Evolutionary conservation across 2,797 vertebrate species (phyloP).

Genomic region (Argentina silus): DNA sequence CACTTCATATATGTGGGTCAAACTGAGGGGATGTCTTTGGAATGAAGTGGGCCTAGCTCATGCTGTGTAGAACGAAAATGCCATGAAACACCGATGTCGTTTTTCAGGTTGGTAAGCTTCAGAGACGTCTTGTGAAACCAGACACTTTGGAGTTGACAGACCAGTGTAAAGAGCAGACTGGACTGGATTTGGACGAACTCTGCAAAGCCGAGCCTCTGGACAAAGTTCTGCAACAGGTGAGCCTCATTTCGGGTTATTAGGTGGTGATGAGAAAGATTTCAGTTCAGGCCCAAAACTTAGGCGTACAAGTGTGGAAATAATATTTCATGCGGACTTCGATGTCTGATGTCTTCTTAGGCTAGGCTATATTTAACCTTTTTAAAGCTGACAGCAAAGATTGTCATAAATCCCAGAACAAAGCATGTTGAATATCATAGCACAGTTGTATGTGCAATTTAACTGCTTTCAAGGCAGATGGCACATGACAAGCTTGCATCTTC

Average conservation of each 20-base stretch:
- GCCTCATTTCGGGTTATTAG: constrained; percentile 28
- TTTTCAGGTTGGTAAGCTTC: constrained; percentile 90
- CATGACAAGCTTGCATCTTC: constrained; percentile 39
- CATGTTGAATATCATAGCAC: not conserved
- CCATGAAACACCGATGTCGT: constrained; percentile 65
- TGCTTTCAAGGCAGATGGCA: constrained; percentile 31
- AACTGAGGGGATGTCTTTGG: not conserved
- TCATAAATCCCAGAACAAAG: not conserved
- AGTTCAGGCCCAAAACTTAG: not conserved
- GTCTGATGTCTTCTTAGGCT: not conserved
- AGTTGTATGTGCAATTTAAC: not conserved
- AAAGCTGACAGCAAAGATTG: not conserved
- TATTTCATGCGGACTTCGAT: not conserved
- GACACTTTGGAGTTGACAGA: constrained; percentile 90
- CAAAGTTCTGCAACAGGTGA: constrained; percentile 92
- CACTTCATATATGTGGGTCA: constrained; percentile 40
- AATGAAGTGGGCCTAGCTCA: not conserved
- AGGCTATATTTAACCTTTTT: not conserved
- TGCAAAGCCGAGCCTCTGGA: constrained; percentile 89
- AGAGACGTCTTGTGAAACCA: constrained; percentile 89
- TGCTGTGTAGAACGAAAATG: not conserved
- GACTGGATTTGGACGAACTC: constrained; percentile 85
- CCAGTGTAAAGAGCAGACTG: constrained; percentile 87
- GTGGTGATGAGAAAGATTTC: not conserved
- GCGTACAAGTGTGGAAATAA: not conserved